phyloP scores from a whole-genome alignment of 2,113 vertebrate species.

The Nothoprocta perdicaria region DNA sequence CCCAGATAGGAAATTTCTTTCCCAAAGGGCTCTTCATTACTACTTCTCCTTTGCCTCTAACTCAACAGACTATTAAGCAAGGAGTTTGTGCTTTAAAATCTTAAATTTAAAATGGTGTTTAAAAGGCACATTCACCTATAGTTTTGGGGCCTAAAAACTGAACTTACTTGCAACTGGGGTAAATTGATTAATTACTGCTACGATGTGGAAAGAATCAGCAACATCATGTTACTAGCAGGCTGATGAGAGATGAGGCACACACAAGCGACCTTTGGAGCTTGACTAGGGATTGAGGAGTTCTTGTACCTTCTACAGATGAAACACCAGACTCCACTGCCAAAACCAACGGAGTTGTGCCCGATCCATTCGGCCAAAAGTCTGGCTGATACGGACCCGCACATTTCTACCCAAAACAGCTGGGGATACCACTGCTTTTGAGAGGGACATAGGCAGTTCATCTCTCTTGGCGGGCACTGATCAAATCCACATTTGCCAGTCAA shows the following conservation, averaged over 20 bases:
- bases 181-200: neutral
- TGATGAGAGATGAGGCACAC: accelerated
- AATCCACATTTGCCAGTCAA: neutral
- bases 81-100: neutral
- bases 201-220: neutral
- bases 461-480: neutral
- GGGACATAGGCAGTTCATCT: neutral
- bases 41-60: neutral
- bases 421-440: neutral
- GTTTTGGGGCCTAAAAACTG: neutral
- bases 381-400: neutral
- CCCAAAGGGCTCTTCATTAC: neutral
- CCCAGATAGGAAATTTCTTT: neutral
- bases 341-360: neutral
- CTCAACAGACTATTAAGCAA: neutral
- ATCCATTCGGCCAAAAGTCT: neutral
- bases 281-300: neutral
- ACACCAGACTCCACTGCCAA: neutral
- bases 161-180: neutral
- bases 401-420: neutral
- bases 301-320: neutral
- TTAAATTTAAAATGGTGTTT: neutral
- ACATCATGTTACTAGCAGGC: neutral
- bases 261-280: neutral
- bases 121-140: accelerated